phyloP scores from a whole-genome alignment of 2,888 invertebrate species.

The Spodoptera littoralis region DNA sequence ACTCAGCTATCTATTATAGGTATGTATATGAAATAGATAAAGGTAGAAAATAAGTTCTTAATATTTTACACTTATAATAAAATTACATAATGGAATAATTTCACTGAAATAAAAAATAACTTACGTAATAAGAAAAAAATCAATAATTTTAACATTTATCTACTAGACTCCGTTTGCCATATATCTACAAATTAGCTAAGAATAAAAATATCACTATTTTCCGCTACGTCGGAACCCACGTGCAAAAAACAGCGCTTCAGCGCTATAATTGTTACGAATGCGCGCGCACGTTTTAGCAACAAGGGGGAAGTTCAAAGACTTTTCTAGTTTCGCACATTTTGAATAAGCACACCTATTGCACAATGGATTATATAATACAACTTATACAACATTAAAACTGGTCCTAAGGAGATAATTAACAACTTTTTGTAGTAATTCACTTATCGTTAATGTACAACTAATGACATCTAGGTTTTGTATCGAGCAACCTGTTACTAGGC shows the following conservation, averaged over 20 bases:
- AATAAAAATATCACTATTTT: too few species aligned
- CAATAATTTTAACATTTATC: too few species aligned
- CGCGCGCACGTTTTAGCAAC: constrained; percentile 53
- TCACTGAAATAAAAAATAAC: too few species aligned
- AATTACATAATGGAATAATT: not conserved
- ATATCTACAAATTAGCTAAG: too few species aligned
- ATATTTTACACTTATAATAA: not conserved
- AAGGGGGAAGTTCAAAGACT: constrained; percentile 36
- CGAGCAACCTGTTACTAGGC: constrained; percentile 8
- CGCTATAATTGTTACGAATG: constrained; percentile 26
- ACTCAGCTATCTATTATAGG: too few species aligned
- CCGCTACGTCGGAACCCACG: too few species aligned
- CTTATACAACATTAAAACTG: not conserved
- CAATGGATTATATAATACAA: not conserved
- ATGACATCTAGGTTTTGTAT: constrained; percentile 27
- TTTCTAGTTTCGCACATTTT: not conserved
- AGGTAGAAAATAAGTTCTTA: too few species aligned
- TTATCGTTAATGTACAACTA: not conserved
- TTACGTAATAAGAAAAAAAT: too few species aligned
- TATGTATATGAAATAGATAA: too few species aligned
- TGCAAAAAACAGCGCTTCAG: constrained; percentile 46
- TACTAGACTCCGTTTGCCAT: too few species aligned
- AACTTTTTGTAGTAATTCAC: not conserved
- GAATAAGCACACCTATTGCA: not conserved
- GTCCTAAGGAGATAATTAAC: not conserved